Base-by-base conservation (phyloP, 2,113 vertebrate species). In the Onychostruthus taczanowskii region DNA sequence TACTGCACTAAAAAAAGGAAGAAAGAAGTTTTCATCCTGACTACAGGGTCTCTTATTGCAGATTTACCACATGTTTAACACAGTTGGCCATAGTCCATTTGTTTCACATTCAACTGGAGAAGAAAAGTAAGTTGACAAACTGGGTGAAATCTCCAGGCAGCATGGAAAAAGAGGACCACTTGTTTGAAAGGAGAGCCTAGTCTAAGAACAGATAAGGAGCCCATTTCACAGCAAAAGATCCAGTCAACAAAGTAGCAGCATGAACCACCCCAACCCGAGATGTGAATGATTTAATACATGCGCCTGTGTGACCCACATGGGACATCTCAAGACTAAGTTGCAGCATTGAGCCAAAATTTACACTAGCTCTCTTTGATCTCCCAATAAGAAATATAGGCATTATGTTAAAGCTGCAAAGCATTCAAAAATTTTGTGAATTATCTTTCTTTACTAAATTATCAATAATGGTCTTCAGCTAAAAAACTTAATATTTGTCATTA, bases 251-350 rank as follows among this genome's bases (percentile, higher is more conserved):
- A 30, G 26, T 8, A 69, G 6, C 7, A 72, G 44, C 67, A 66
- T 3, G 30, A 77, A 11, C 9, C 18, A 18, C 18, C 14, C 69
- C 50, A 69, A 77, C 27, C 11, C 6, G 7, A 84, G 33, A 59
- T 6, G 8, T 11, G 30, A 84, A 56, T 1, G 0, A 84, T 10
- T 16, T 0, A 0, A 68, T 1, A 53, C 16, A 52, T 16, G 6
- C 2, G 13, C 11, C 24, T 44, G 5, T 13, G 31, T 7, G 33
- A 92, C 41, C 13, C 47, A 76, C 23, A 10, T 2, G 3, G 17
- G 24, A 63, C 21, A 64, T 9, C 30, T 79, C 26, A 68, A 89
- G 13, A 86, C 16, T 31, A 47, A 69, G 28, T 1, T 61, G 43
- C 26, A 86, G 31, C 39, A 75, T 1, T 52, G 35, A 4, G 2